These are phyloP conservation scores for Takifugu rubripes DNA, from an alignment of 2,797 vertebrate species.

Conservation along the genomic window DNA sequence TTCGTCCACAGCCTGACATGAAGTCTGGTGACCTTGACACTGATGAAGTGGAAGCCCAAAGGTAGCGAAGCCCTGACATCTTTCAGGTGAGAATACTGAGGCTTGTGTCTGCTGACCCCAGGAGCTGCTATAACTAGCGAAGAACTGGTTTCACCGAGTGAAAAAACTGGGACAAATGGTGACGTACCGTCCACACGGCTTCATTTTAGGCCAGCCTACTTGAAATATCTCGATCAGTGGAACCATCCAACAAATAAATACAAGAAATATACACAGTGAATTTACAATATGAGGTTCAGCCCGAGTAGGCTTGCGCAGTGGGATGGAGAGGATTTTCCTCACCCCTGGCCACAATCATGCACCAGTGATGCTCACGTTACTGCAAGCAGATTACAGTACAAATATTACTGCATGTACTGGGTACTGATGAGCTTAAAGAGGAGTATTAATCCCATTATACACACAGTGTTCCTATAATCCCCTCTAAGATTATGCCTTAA, in stretches of 20 bases:
- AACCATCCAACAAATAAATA: slow-evolving; percentile 15
- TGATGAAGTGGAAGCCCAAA: slow-evolving; percentile 17
- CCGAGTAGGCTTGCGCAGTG: slow-evolving; percentile 5
- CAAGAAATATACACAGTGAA: slow-evolving; percentile 33
- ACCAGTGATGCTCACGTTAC: slow-evolving; percentile 4
- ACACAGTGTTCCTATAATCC: neutral
- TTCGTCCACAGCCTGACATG: slow-evolving; percentile 1
- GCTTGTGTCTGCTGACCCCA: slow-evolving; percentile 14
- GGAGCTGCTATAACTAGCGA: slow-evolving; percentile 28
- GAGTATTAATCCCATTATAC: no score
- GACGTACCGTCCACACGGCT: neutral
- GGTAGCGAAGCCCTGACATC: slow-evolving; percentile 15
- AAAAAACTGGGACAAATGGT: slow-evolving; percentile 8
- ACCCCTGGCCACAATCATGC: neutral
- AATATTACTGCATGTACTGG: neutral
- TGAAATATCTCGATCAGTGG: no score
- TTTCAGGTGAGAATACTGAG: slow-evolving; percentile 13
- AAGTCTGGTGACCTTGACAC: slow-evolving; percentile 20
- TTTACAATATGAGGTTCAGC: slow-evolving; percentile 30
- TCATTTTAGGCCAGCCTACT: neutral
- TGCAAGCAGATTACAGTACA: slow-evolving; percentile 2
- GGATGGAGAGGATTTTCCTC: slow-evolving; percentile 13
- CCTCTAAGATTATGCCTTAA: neutral
- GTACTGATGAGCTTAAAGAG: neutral
- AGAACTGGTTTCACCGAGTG: slow-evolving; percentile 7